Evolutionary conservation across 2,113 vertebrate species (phyloP), one percentile per base, ranked within the genome.

Genomic region (Forbesichthys papilliferus): DNA sequence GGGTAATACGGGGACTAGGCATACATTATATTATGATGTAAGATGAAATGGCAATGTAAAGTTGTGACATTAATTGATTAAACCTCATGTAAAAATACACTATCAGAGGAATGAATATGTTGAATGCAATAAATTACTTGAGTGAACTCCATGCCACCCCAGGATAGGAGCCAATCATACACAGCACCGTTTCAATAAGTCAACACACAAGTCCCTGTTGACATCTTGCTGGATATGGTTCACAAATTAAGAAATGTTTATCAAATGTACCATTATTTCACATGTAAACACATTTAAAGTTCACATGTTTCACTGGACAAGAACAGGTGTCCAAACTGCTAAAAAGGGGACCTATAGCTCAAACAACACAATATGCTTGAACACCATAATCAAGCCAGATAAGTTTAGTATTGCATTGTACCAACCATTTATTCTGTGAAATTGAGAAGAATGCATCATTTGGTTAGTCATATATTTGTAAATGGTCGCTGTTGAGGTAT

Each of bases 101-200:
- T 55, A 57, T 14, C 46, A 76, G 75, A 75, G 76, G 83, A 60
- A 71, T 48, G 79, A 77, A 84, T 87, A 86, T 72, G 77, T 71
- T 69, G 74, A 80, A 82, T 82, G 9, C 20, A 65, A 65, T 65
- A 54, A 53, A 54, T 66, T 33, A 27, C 18, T 58, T 11, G 18
- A 7, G 8, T 59, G 5, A 48, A 27, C 59, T 36, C 72, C 7
- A n/a, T 77, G 81, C 75, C 54, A 1, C 55, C 34, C 68, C 83
- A 80, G 85, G 82, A 88, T 71, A 70, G 64, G 53, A 70, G 54
- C 59, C 79, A 80, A 71, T 72, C 73, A 63, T 75, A 72, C 68
- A 58, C 85, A 91, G 84, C 85, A 89, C 86, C 84, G 76, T 75
- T 75, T 64, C 72, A 84, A 27, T 16, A 75, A 77, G 61, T 77